A percentile compares a stretch with the other conserved stretches of the same genome.
phyloP scores from a whole-genome alignment of 2,797 vertebrate species.

The Microcaecilia unicolor region DNA sequence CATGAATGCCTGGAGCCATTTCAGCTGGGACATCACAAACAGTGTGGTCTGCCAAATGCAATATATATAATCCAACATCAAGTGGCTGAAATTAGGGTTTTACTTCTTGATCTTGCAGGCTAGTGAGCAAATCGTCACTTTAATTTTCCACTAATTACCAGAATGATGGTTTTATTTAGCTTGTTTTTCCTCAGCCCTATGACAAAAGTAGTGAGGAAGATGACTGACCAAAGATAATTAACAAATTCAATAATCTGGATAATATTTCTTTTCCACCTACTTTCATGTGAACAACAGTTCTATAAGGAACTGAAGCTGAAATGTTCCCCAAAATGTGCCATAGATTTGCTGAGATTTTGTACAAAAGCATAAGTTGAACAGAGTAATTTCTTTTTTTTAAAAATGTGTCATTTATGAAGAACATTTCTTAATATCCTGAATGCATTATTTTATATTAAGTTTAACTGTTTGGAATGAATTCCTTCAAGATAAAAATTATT shows the following conservation, averaged over 20 bases:
- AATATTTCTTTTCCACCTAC: slow-evolving; percentile 26
- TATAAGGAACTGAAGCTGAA: background rate
- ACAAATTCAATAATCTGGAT: slow-evolving; percentile 9
- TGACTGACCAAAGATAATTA: slow-evolving; percentile 32
- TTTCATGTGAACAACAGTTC: no score
- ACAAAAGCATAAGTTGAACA: no score
- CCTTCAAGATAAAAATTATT: no score
- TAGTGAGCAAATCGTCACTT: slow-evolving; percentile 47
- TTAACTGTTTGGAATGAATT: no score
- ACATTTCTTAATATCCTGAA: no score
- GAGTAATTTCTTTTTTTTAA: no score
- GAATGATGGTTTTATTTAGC: slow-evolving; percentile 26
- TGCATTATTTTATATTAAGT: no score
- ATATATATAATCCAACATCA: slow-evolving; percentile 26
- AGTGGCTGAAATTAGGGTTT: slow-evolving; percentile 30
- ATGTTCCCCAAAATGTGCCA: slow-evolving; percentile 5
- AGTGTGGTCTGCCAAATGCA: slow-evolving; percentile 34
- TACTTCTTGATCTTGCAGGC: slow-evolving; percentile 31
- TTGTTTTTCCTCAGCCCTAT: slow-evolving; percentile 15
- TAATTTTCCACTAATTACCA: slow-evolving; percentile 29
- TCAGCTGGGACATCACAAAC: slow-evolving; percentile 13
- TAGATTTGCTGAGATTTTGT: background rate
- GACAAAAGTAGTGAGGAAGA: slow-evolving; percentile 12
- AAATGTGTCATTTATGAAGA: slow-evolving; percentile 6
- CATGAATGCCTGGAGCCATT: slow-evolving; percentile 25